Conservation (phyloP, 1,140 invertebrate species). For the Pseudoatta argentina region DNA sequence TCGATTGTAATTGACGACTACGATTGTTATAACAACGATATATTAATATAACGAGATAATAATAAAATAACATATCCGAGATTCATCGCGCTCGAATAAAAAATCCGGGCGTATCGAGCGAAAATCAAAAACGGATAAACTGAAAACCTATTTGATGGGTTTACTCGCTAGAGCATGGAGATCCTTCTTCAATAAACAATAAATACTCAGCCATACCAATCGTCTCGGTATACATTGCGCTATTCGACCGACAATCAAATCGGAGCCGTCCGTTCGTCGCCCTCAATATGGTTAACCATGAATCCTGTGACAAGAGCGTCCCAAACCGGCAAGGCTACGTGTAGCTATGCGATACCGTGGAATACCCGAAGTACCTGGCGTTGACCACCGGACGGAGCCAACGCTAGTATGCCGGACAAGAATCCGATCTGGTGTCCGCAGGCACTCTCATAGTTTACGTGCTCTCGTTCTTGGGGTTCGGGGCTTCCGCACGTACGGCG, state of each 20-base stretch:
- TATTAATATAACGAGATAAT: neutral
- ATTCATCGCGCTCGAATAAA: neutral
- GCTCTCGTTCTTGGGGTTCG: conserved; percentile 62
- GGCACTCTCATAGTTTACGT: conserved; percentile 75
- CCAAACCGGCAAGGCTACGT: conserved; percentile 65
- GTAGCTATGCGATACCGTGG: conserved; percentile 71
- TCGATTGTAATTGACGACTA: neutral
- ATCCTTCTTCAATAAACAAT: neutral
- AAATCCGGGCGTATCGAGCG: neutral
- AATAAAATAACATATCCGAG: neutral
- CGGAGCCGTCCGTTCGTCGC: conserved; percentile 21
- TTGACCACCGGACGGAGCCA: conserved; percentile 37
- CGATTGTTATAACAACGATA: neutral
- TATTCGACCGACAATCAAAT: conserved; percentile 37
- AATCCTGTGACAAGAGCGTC: conserved; percentile 68
- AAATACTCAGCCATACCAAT: conserved; percentile 2
- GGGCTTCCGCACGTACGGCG: conserved; percentile 12
- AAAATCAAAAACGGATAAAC: conserved; percentile 10
- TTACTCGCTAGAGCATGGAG: neutral
- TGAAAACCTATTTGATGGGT: neutral
- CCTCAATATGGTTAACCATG: conserved; percentile 73
- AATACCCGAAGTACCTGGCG: conserved; percentile 71
- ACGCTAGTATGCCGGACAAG: conserved; percentile 69
- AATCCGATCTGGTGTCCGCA: conserved; percentile 71
- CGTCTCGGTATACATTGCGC: neutral